phyloP scores from a whole-genome alignment of 2,888 invertebrate genomes.

The Campopleginae sp. region DNA sequence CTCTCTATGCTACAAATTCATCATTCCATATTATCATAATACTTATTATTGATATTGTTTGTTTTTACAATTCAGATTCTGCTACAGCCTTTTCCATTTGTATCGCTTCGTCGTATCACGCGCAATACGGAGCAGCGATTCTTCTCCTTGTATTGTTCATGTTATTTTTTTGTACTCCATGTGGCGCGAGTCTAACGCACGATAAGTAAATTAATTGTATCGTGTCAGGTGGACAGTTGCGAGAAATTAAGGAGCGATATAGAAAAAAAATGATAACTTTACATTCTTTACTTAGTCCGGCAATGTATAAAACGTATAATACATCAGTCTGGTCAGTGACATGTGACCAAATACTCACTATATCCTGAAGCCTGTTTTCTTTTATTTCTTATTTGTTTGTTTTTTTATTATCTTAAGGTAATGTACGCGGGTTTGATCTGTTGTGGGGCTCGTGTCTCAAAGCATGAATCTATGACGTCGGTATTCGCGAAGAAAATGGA shows the following conservation, averaged over 20 bases:
- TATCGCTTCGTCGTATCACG: slow-evolving; percentile 16
- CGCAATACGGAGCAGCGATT: not conserved
- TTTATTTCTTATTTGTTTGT: not conserved
- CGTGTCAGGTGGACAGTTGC: slow-evolving; percentile 74
- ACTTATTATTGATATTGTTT: not conserved
- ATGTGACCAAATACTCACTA: slow-evolving; percentile 74
- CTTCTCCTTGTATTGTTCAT: slow-evolving; percentile 11
- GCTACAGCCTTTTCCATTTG: slow-evolving; percentile 35
- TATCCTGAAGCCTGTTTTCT: slow-evolving; percentile 50
- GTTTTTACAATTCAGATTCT: slow-evolving; percentile 76
- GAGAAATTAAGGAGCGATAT: slow-evolving; percentile 39
- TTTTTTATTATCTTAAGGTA: slow-evolving; percentile 25
- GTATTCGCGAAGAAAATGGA: not conserved
- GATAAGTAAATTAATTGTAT: slow-evolving; percentile 50
- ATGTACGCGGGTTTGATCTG: not conserved
- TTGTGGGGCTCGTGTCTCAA: slow-evolving; percentile 22
- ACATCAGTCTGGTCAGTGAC: slow-evolving; percentile 82
- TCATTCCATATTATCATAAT: slow-evolving; percentile 41
- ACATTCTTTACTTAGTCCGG: slow-evolving; percentile 74
- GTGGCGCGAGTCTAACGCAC: slow-evolving; percentile 73
- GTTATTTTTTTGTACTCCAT: slow-evolving; percentile 78
- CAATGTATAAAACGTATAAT: slow-evolving; percentile 82
- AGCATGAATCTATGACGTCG: not conserved
- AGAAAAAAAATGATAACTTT: slow-evolving; percentile 30
- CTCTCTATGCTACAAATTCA: slow-evolving; percentile 76